Percentiles rank a stretch among this genome's conserved stretches.
Conservation (phyloP, 2,113 vertebrate genomes). For the Proterorhinus semilunaris region DNA sequence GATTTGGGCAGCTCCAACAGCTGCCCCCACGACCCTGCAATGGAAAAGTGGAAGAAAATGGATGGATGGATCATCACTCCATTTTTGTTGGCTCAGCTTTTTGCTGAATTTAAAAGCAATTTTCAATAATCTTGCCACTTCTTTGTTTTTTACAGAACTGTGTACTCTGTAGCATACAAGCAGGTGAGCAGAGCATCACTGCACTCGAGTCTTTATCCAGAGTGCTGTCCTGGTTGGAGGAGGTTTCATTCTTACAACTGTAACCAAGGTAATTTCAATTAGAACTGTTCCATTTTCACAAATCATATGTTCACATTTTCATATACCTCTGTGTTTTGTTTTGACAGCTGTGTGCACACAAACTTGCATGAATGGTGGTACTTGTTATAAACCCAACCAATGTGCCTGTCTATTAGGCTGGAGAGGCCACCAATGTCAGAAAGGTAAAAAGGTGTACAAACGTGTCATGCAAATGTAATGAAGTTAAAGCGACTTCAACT, state of each 20-base stretch:
- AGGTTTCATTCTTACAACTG: constrained; percentile 75
- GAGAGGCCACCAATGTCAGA: constrained; percentile 82
- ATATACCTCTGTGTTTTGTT: neutral
- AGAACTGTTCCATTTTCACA: neutral
- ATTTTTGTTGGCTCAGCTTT: neutral
- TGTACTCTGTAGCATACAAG: constrained; percentile 84
- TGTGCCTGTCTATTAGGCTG: constrained; percentile 83
- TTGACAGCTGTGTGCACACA: constrained; percentile 79
- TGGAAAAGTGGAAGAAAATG: no score
- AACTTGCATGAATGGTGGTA: constrained; percentile 83
- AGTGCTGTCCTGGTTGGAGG: constrained; percentile 90
- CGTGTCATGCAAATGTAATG: no score
- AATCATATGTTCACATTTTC: neutral
- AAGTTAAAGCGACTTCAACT: no score
- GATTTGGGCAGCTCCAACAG: no score
- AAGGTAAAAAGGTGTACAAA: constrained; percentile 70
- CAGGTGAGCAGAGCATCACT: constrained; percentile 60
- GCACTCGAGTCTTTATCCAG: constrained; percentile 39
- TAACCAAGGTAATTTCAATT: constrained; percentile 78
- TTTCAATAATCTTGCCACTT: neutral
- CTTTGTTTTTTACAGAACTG: constrained; percentile 76
- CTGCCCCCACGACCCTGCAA: no score
- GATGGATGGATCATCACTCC: neutral
- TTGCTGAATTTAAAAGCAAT: neutral
- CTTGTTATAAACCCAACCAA: constrained; percentile 76